Evolutionary conservation across 1,140 invertebrate species (phyloP), one percentile per base, ranked within the genome.

Genomic region (Saccostrea glomerata): DNA sequence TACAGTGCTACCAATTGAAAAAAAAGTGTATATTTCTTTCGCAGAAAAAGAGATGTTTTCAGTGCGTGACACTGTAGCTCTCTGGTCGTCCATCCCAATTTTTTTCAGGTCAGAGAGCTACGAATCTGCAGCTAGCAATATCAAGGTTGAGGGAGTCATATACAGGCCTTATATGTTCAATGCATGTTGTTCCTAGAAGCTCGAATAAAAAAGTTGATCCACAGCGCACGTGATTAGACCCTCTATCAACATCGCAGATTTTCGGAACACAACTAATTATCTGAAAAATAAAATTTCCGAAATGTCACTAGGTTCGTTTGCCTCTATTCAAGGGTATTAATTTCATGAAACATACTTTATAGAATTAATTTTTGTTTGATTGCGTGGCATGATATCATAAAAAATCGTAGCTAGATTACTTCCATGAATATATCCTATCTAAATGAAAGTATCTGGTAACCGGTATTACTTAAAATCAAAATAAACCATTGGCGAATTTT

Each of bases 321-420:
- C 70, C 25, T 77, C 70, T 77, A 77, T 40, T 77, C 70, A 77
- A 77, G 30, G 15, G 70, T 77, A 77, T 77, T 13, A 77, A 36
- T 77, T 77, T 77, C 70, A 77, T 36, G 70, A 77, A 77, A 77
- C 23, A 15, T 77, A 77, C 25, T 77, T 77, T 77, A 77, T 77
- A 77, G 70, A 77, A 77, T 77, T 77, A 77, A 77, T 77, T 77
- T 77, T 77, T 77, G 70, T 77, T 77, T 77, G 70, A 77, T 77
- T 77, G 70, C 70, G 25, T 36, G 70, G 70, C 70, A 77, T 77
- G 70, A 77, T 77, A 77, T 77, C 70, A 77, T 77, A 23, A 25
- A 77, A 77, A 77, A 77, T 6, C 66, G 70, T 77, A 25, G 23
- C 70, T 77, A 77, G 70, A 77, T 77, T 77, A 30, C 70, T 77